phyloP scores from a whole-genome alignment of 2,797 vertebrate genomes.

The Acrossocheilus wenchowensis region DNA sequence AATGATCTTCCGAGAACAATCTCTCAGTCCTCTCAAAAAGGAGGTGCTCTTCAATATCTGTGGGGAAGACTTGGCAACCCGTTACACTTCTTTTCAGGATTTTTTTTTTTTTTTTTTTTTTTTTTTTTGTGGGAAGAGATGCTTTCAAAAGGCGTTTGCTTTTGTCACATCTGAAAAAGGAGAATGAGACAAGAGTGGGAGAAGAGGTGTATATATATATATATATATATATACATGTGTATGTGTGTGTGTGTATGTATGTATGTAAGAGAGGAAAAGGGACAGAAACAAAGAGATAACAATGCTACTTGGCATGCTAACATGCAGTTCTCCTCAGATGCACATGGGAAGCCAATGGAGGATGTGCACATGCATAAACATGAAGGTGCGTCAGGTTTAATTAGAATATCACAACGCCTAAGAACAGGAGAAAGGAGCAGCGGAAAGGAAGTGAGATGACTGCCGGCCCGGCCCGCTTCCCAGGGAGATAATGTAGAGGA shows the following conservation, averaged over 20 bases:
- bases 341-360: constrained; percentile 11
- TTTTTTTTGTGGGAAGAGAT: constrained; percentile 22
- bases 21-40: constrained; percentile 26
- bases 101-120: constrained; percentile 22
- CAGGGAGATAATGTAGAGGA: constrained; percentile 13
- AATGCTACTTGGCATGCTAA: constrained; percentile 47
- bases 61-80: constrained; percentile 34
- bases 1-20: constrained; percentile 46
- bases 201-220: neutral
- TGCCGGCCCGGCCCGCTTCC: constrained; percentile 25
- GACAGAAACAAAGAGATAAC: constrained; percentile 12
- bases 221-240: neutral
- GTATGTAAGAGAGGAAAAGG: neutral
- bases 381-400: constrained; percentile 54
- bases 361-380: constrained; percentile 55
- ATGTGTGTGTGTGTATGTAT: neutral
- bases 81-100: constrained; percentile 31
- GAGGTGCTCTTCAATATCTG: constrained; percentile 12
- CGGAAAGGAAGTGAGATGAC: constrained; percentile 2
- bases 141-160: constrained; percentile 24
- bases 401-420: constrained; percentile 50
- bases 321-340: constrained; percentile 33
- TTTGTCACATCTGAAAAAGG: neutral
- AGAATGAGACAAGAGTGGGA: constrained; percentile 6
- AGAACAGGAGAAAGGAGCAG: constrained; percentile 20